Percentiles rank a stretch among this genome's conserved stretches.
phyloP scores from a whole-genome alignment of 1,140 invertebrate genomes.

The Oreohelix idahoensis region DNA sequence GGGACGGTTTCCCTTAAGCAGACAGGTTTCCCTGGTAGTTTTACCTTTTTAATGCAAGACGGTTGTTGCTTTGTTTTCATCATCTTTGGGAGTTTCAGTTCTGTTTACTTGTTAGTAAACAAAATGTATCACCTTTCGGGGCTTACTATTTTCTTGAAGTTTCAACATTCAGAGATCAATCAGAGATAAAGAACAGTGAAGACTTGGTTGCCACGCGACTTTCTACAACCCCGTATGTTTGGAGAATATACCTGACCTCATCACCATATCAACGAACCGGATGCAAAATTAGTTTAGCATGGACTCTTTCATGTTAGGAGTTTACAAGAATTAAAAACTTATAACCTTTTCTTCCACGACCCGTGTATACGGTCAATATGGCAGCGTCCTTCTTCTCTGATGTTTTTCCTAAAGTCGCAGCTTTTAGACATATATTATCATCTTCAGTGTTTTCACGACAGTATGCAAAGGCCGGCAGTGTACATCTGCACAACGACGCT shows the following conservation, averaged over 20 bases:
- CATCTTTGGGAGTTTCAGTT: slow-evolving; percentile 19
- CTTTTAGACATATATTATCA: not conserved
- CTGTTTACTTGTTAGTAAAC: not conserved
- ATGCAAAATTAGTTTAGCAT: not conserved
- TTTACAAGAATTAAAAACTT: not conserved
- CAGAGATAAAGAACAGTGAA: slow-evolving; percentile 13
- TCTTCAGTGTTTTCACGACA: not conserved
- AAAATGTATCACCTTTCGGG: not conserved
- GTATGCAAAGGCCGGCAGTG: not conserved
- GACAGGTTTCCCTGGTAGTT: slow-evolving; percentile 22
- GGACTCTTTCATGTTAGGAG: not conserved
- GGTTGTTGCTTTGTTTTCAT: slow-evolving; percentile 37
- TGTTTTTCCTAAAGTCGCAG: not conserved
- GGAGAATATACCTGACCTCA: not conserved
- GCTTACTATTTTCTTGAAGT: not conserved
- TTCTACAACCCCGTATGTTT: slow-evolving; percentile 24
- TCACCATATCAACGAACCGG: slow-evolving; percentile 34
- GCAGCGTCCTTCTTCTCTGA: not conserved
- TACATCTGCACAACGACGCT: not conserved
- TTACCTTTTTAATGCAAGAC: slow-evolving; percentile 37
- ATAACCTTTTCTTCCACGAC: not conserved
- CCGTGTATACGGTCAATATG: not conserved
- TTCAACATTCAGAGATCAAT: not conserved
- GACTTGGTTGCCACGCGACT: slow-evolving; percentile 40
- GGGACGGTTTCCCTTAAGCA: slow-evolving; percentile 25